Evolutionary conservation across 2,888 invertebrate genomes (phyloP), one percentile per base, ranked within the genome.

Genomic region (Gerris lacustris): DNA sequence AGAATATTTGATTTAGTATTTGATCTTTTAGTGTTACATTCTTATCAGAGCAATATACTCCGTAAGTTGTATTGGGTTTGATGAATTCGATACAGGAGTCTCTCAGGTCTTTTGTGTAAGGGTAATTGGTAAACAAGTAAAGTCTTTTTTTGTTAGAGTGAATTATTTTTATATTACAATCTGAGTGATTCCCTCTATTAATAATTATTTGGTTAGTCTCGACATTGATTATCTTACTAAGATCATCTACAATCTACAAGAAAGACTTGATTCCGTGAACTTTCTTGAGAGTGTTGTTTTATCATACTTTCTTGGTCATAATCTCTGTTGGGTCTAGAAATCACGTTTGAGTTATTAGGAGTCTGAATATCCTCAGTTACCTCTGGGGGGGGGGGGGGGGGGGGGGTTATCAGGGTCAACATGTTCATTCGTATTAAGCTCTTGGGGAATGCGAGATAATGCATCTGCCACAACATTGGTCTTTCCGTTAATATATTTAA

Each of bases 381-480:
- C 15, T 11, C n/a, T n/a, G 62, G 62, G n/a, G 31, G 4, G 31
- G 31, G 4, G 31, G 31, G 4, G 31, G 15, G 62, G 62, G n/a
- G 62, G 62, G n/a, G 31, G 4, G 31, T 31, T 31, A 31, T 31
- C 31, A 31, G 31, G 31, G 31, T 31, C 31, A 31, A 31, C 31
- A 31, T 31, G 31, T 64, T 64, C 18, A n/a, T 9, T 31, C 17
- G 17, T 18, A 17, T 64, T 64, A n/a, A 64, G 17, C 7, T 64
- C 64, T 9, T 64, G 64, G 17, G n/a, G 7, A 18, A 64, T 63
- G 6, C 70, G 45, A 9, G 70, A 70, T 15, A 70, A 44, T 6
- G 71, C 66, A 62, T 71, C 71, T 31, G 71, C 71, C 5, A 55
- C 66, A 43, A 67, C 63, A 17, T 70, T 69, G 7, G 45, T 66